Percentiles rank a stretch among this genome's conserved stretches.
Conservation (phyloP, 2,888 invertebrate genomes). For the Drosophila rubida region DNA sequence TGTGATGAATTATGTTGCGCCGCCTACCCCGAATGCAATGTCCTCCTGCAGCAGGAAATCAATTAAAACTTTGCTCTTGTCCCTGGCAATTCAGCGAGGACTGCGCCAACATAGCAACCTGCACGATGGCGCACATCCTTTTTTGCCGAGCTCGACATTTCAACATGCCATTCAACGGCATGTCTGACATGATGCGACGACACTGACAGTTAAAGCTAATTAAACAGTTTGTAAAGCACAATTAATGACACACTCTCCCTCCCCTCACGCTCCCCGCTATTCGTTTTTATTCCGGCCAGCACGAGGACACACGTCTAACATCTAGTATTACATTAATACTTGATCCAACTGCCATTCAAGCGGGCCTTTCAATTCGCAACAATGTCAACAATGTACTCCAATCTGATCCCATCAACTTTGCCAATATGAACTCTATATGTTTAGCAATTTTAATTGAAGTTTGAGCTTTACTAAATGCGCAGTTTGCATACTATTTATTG, state of each 20-base stretch:
- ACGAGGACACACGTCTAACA: constrained; percentile 6
- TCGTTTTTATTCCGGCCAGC: neutral
- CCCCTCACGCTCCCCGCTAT: neutral
- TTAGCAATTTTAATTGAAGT: too few species aligned
- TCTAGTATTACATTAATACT: neutral
- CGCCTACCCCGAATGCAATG: constrained; percentile 16
- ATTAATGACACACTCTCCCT: constrained; percentile 49
- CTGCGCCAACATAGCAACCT: constrained; percentile 31
- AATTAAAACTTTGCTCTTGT: constrained; percentile 71
- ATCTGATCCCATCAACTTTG: neutral
- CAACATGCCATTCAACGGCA: constrained; percentile 48
- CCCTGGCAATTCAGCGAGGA: constrained; percentile 21
- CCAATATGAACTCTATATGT: too few species aligned
- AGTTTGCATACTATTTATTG: too few species aligned
- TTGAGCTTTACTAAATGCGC: too few species aligned
- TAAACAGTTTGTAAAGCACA: constrained; percentile 63
- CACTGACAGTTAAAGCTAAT: constrained; percentile 63
- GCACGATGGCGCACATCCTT: constrained; percentile 15
- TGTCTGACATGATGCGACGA: constrained; percentile 42
- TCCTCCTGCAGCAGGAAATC: constrained; percentile 64
- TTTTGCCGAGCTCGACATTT: constrained; percentile 17
- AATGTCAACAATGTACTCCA: constrained; percentile 13
- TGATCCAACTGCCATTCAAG: constrained; percentile 4
- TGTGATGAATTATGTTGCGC: constrained; percentile 54
- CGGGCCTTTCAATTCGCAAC: constrained; percentile 5